Percentiles rank a stretch among this genome's conserved stretches.
phyloP scores from a whole-genome alignment of 1,140 invertebrate species.

The Adoxophyes honmai region DNA sequence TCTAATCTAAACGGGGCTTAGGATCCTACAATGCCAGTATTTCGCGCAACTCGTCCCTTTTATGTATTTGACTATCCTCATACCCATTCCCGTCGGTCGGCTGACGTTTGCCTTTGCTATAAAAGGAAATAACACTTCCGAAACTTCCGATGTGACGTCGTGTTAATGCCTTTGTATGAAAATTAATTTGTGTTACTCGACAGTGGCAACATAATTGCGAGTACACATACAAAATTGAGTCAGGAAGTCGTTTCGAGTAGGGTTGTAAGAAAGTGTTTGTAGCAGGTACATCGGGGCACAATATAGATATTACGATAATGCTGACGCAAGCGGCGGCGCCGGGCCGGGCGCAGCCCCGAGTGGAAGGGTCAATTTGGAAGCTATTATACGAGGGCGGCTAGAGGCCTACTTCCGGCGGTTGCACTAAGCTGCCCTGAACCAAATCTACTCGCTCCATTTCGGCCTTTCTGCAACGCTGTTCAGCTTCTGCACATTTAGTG shows the following conservation, averaged over 20 bases:
- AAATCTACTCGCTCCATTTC: slow-evolving; percentile 67
- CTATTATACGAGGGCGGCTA: slow-evolving; percentile 71
- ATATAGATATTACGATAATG: slow-evolving; percentile 38
- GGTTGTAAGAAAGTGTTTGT: background rate
- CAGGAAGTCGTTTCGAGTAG: slow-evolving; percentile 1
- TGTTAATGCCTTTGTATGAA: slow-evolving; percentile 51
- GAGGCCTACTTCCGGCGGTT: slow-evolving; percentile 71
- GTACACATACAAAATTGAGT: slow-evolving; percentile 9
- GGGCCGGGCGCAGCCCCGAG: slow-evolving; percentile 36
- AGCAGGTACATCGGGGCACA: background rate
- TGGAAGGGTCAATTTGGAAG: slow-evolving; percentile 72
- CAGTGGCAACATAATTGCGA: slow-evolving; percentile 3
- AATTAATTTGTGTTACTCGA: slow-evolving; percentile 44
- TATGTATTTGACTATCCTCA: slow-evolving; percentile 70
- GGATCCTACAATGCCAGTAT: slow-evolving; percentile 71
- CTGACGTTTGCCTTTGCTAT: slow-evolving; percentile 64
- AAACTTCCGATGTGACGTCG: slow-evolving; percentile 59
- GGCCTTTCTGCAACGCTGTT: slow-evolving; percentile 64
- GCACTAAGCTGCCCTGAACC: slow-evolving; percentile 70
- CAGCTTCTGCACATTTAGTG: slow-evolving; percentile 47
- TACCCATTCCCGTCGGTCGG: slow-evolving; percentile 50
- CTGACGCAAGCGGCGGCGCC: slow-evolving; percentile 36
- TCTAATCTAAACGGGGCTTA: slow-evolving; percentile 76
- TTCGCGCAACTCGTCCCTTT: slow-evolving; percentile 70
- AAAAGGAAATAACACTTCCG: slow-evolving; percentile 69